Percentiles rank a stretch among this genome's conserved stretches.
phyloP scores from a whole-genome alignment of 2,888 invertebrate species.

The Galeopsomyia nigrocyanea region DNA sequence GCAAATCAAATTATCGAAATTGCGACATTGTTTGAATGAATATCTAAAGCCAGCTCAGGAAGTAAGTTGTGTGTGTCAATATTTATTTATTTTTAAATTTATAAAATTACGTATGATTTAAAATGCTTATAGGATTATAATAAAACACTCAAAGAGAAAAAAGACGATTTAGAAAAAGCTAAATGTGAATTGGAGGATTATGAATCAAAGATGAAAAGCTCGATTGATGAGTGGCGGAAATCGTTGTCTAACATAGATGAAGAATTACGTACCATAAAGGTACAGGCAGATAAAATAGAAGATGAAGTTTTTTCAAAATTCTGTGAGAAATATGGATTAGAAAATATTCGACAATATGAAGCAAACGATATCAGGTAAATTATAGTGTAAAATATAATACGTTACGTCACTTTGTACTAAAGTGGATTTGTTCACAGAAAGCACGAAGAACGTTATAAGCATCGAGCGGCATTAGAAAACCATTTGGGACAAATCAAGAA shows the following conservation, averaged over 20 bases:
- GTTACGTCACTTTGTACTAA: conserved; percentile 3
- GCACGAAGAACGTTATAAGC: conserved; percentile 91
- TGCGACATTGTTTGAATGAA: conserved; percentile 1
- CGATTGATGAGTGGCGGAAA: too few species aligned
- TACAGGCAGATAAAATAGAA: conserved; percentile 87
- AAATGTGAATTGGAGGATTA: too few species aligned
- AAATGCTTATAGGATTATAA: neutral
- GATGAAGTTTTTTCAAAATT: conserved; percentile 93
- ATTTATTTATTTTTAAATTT: too few species aligned
- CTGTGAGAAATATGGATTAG: conserved; percentile 90
- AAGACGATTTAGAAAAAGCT: neutral
- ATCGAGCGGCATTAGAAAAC: conserved; percentile 91
- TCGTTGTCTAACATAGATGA: too few species aligned
- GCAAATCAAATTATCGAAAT: conserved; percentile 31
- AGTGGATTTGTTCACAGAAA: conserved; percentile 67
- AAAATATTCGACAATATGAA: conserved; percentile 96
- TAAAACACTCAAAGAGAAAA: neutral
- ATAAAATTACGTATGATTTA: too few species aligned
- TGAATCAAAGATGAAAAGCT: too few species aligned
- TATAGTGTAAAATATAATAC: conserved; percentile 9
- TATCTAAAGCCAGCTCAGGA: conserved; percentile 13
- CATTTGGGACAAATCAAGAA: conserved; percentile 90
- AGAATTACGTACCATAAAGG: too few species aligned
- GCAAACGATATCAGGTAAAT: conserved; percentile 84
- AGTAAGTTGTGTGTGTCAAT: conserved; percentile 16